phyloP scores from a whole-genome alignment of 2,888 invertebrate genomes.

The Drosophila siamana region DNA sequence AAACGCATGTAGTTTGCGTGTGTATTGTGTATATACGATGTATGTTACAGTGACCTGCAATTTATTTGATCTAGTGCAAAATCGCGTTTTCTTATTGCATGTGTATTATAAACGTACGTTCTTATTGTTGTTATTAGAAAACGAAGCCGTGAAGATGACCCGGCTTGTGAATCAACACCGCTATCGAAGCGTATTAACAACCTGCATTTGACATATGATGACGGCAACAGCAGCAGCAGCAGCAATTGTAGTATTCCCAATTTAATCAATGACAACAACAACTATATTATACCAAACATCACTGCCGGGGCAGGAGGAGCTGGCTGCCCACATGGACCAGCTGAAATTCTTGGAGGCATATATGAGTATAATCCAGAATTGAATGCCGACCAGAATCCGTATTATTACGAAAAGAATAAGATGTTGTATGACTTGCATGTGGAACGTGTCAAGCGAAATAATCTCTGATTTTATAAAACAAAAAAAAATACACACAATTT shows the following conservation, averaged over 20 bases:
- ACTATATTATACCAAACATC: constrained; percentile 49
- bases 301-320: constrained; percentile 20
- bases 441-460: constrained; percentile 89
- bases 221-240: constrained; percentile 67
- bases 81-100: constrained; percentile 3
- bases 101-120: neutral
- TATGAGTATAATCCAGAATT: constrained; percentile 91
- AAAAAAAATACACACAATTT: constrained; percentile 10
- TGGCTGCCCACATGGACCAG: constrained; percentile 28
- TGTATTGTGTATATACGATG: neutral
- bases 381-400: constrained; percentile 91
- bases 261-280: constrained; percentile 62
- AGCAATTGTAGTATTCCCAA: constrained; percentile 64
- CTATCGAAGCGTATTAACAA: constrained; percentile 96
- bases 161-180: constrained; percentile 91
- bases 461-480: constrained; percentile 40
- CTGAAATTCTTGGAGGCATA: constrained; percentile 29
- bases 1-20: neutral
- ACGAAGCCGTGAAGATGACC: constrained; percentile 91
- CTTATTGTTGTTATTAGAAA: constrained; percentile 87
- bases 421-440: constrained; percentile 93
- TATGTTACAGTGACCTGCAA: constrained; percentile 46
- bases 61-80: constrained; percentile 24
- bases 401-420: constrained; percentile 94
- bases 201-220: constrained; percentile 89